phyloP scores from a whole-genome alignment of 2,797 vertebrate species.

The Coranthus polyacanthus region DNA sequence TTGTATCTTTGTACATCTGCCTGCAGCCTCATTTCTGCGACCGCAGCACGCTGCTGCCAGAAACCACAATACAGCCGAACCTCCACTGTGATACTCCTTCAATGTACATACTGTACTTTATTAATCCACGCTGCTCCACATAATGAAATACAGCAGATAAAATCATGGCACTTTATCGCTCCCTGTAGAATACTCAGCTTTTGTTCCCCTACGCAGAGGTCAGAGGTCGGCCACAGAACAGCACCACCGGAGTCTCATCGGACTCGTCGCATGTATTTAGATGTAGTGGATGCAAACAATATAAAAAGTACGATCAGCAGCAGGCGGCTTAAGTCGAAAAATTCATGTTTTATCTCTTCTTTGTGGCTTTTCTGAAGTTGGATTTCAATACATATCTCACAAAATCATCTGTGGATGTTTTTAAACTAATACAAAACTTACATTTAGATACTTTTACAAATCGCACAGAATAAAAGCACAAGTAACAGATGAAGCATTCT shows the following conservation, averaged over 20 bases:
- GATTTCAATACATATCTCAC: too few species aligned
- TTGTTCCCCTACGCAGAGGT: slow-evolving; percentile 7
- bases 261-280: too few species aligned
- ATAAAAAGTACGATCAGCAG: too few species aligned
- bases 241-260: not conserved
- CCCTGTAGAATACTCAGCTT: slow-evolving; percentile 16
- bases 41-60: slow-evolving; percentile 48
- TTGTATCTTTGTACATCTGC: slow-evolving; percentile 52
- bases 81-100: slow-evolving; percentile 17
- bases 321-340: too few species aligned
- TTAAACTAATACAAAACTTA: too few species aligned
- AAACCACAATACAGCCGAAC: slow-evolving; percentile 39
- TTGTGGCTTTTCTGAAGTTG: too few species aligned
- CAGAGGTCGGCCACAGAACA: slow-evolving; percentile 24
- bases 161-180: slow-evolving; percentile 7
- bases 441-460: too few species aligned
- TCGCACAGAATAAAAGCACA: too few species aligned
- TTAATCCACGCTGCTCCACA: slow-evolving; percentile 28
- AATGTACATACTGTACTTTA: slow-evolving; percentile 21
- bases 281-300: too few species aligned
- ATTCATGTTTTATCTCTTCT: too few species aligned
- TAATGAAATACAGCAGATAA: slow-evolving; percentile 33
- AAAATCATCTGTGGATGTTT: too few species aligned
- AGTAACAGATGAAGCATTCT: too few species aligned
- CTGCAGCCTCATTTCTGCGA: slow-evolving; percentile 29